Evolutionary conservation across 1,140 invertebrate genomes (phyloP).

Genomic region (Fopius arisanus): DNA sequence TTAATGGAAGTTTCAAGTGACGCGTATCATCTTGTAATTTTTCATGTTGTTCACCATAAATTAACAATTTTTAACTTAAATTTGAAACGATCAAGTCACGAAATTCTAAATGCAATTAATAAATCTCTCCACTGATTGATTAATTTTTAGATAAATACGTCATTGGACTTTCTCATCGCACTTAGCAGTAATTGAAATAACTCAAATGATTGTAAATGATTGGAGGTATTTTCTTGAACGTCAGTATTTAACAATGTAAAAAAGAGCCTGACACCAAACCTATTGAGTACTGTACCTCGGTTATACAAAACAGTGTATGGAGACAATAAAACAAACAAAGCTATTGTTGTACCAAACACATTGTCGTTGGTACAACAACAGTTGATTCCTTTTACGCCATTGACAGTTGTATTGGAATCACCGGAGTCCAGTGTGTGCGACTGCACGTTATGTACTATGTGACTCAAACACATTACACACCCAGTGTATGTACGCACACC

Average conservation of each 20-base stretch:
- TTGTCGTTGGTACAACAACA: constrained; percentile 15
- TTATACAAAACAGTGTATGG: constrained; percentile 11
- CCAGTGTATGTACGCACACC: neutral
- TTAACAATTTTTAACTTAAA: too few species aligned
- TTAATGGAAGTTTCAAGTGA: neutral
- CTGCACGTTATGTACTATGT: neutral
- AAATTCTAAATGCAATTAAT: too few species aligned
- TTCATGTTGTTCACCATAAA: too few species aligned
- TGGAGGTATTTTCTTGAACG: neutral
- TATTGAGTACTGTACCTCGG: constrained; percentile 8
- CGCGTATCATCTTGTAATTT: too few species aligned
- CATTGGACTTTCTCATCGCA: too few species aligned
- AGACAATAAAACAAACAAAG: constrained; percentile 19
- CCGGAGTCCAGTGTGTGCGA: constrained; percentile 4
- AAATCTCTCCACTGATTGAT: too few species aligned
- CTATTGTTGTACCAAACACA: constrained; percentile 10
- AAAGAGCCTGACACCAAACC: neutral
- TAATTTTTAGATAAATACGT: too few species aligned
- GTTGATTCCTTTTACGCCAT: constrained; percentile 16
- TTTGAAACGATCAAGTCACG: too few species aligned
- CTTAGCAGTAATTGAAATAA: neutral
- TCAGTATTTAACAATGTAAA: constrained; percentile 12
- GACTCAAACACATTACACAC: neutral
- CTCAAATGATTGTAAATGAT: neutral
- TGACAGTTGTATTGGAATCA: constrained; percentile 20